Evolutionary conservation across 2,888 invertebrate genomes (phyloP), one percentile per base, ranked within the genome.

Genomic region (Camptogramma bilineatum): DNA sequence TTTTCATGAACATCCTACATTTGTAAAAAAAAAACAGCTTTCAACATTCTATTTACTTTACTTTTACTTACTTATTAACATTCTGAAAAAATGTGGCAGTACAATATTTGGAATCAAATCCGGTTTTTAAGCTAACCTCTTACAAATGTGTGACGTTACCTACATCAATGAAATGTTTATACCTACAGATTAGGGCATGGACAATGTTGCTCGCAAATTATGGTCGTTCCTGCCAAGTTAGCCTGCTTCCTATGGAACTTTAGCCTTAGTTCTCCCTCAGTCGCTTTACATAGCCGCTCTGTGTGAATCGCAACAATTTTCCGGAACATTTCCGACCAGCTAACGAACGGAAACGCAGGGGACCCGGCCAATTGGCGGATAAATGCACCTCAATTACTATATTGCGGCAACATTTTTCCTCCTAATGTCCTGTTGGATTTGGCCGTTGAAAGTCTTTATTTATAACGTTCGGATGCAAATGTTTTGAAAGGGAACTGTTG

Each of bases 271-370:
- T 76, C 74, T 63, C 64, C 67, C 60, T 70, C 79, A 76, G 73
- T 70, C 79, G 80, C 74, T 86, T 85, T 86, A 85, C 86, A 86
- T 85, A 83, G 84, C 50, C 76, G 75, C 72, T 80, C 81, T 83
- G 83, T 78, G 86, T 79, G 85, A 85, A 83, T 86, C 82, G 85
- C 85, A 86, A 89, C 88, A 88, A 90, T 91, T 90, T 90, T 88
- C 88, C 90, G 86, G 81, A 81, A 89, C 89, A 87, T 89, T 90
- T 90, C 89, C 87, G 85, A 81, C 81, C 80, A 79, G 83, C 87
- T 89, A 90, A 90, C 89, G 89, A 91, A 89, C 90, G 89, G 89
- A 88, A 89, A 85, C 88, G 87, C 88, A 84, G 85, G 86, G 88
- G 88, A 87, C 86, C 85, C 76, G 86, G 81, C 87, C 90, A 90